A percentile compares a stretch with the other conserved stretches of the same genome.
These are phyloP conservation scores for Protodeltote pygarga DNA, from an alignment of 2,888 invertebrate species.

Conservation along the genomic window DNA sequence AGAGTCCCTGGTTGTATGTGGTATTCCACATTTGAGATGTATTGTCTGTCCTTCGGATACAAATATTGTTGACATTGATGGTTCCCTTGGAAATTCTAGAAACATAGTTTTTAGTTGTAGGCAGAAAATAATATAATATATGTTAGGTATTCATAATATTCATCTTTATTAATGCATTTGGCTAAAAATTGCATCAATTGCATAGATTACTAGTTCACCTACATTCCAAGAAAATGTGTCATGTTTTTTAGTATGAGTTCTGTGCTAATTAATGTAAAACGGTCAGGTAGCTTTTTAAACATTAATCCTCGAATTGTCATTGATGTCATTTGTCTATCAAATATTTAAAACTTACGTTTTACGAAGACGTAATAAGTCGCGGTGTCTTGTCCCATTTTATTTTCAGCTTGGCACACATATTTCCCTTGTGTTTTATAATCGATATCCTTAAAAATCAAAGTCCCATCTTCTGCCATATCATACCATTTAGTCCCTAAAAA, in stretches of 20 bases:
- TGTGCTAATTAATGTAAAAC: too few relatives aligned
- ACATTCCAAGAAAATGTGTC: too few relatives aligned
- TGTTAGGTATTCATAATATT: too few relatives aligned
- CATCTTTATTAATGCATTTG: too few relatives aligned
- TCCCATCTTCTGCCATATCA: conserved; percentile 58
- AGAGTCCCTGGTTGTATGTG: conserved; percentile 48
- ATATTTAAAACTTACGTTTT: conserved; percentile 49
- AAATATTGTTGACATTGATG: conserved; percentile 22
- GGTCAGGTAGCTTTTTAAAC: too few relatives aligned
- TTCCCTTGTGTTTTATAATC: conserved; percentile 44
- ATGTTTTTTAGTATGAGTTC: too few relatives aligned
- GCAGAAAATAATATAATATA: too few relatives aligned
- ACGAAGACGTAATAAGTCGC: conserved; percentile 54
- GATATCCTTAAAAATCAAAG: conserved; percentile 60
- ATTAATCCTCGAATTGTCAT: too few relatives aligned
- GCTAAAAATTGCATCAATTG: too few relatives aligned
- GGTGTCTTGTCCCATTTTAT: conserved; percentile 48
- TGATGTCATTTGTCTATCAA: too few relatives aligned
- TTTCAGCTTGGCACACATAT: conserved; percentile 63
- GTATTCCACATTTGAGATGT: conserved; percentile 53
- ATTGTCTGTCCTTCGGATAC: conserved; percentile 45
- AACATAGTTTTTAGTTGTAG: conserved; percentile 8
- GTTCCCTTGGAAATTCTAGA: conserved; percentile 52
- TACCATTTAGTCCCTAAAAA: conserved; percentile 59
- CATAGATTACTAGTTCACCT: too few relatives aligned